phyloP scores from a whole-genome alignment of 2,113 vertebrate species.

The Cebus imitator region DNA sequence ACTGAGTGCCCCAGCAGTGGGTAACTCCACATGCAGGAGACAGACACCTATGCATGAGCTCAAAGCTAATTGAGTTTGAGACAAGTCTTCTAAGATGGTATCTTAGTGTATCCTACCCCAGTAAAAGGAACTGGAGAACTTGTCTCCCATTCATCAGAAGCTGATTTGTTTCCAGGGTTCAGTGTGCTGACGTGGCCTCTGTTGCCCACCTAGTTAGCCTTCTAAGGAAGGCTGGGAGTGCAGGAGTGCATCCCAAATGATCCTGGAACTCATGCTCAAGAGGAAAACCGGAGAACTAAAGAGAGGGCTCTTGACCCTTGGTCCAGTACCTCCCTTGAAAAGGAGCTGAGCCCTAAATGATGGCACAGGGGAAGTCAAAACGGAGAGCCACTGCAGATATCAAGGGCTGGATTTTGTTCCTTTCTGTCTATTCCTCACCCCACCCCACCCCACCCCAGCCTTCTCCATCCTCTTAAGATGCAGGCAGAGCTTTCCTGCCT shows the following conservation, averaged over 20 bases:
- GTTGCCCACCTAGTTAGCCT: background rate
- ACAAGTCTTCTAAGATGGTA: background rate
- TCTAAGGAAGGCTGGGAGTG: background rate
- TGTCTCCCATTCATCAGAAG: background rate
- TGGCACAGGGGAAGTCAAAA: background rate
- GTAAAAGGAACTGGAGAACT: background rate
- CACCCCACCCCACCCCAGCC: background rate
- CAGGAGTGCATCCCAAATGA: background rate
- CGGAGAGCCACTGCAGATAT: background rate
- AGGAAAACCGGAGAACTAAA: background rate
- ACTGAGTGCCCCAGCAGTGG: background rate
- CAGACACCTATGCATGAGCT: background rate
- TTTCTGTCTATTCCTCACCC: background rate
- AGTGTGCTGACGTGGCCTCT: background rate
- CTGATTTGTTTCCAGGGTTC: background rate
- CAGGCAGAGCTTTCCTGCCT: slow-evolving; percentile 52
- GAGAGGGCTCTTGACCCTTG: background rate
- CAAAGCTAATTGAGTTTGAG: background rate
- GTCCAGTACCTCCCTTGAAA: background rate
- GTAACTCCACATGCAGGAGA: background rate
- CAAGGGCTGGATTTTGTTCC: background rate
- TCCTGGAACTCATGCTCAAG: background rate
- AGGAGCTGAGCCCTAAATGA: background rate
- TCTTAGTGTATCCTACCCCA: background rate
- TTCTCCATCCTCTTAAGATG: slow-evolving; percentile 56